Conservation (phyloP, 2,888 invertebrate genomes). For the Meteorus colon region DNA sequence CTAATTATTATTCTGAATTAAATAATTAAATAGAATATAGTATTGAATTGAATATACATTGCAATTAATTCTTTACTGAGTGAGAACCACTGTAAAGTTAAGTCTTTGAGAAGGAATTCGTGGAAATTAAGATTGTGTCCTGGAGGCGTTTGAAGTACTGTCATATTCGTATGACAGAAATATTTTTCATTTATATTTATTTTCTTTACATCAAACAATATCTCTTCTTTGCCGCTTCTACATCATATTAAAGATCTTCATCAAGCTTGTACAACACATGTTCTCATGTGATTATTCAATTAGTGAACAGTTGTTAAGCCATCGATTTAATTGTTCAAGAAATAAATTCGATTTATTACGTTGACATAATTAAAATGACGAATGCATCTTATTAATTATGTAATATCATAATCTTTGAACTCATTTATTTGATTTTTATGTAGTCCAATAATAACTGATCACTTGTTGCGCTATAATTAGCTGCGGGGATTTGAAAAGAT, state of each 20-base stretch:
- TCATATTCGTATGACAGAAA: neutral
- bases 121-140: constrained; percentile 14
- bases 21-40: neutral
- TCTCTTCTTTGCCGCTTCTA: neutral
- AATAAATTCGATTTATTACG: neutral
- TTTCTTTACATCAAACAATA: neutral
- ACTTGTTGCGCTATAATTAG: too few species aligned
- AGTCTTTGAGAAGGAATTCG: neutral
- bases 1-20: constrained; percentile 2
- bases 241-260: neutral
- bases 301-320: neutral
- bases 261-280: neutral
- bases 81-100: constrained; percentile 11
- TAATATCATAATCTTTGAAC: too few species aligned
- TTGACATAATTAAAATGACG: neutral
- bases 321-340: neutral
- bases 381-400: neutral
- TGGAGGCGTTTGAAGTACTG: neutral
- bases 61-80: neutral
- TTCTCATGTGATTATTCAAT: neutral
- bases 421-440: too few species aligned
- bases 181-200: neutral
- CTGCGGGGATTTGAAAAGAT: too few species aligned
- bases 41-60: neutral
- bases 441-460: too few species aligned